phyloP scores from a whole-genome alignment of 2,888 invertebrate genomes.

The Cheilosia vulpina region DNA sequence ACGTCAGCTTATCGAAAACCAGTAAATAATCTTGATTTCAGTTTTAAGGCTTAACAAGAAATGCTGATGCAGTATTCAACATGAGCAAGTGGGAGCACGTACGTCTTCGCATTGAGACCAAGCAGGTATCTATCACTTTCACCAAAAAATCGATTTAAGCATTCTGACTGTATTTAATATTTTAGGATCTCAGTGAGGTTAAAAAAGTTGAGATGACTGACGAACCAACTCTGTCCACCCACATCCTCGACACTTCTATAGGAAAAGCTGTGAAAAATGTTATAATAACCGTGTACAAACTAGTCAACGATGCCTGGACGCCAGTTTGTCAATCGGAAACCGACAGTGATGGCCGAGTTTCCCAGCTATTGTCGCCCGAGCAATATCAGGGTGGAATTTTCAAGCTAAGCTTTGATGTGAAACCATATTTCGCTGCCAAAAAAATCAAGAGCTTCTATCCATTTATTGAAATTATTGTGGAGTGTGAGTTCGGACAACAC shows the following conservation, averaged over 20 bases:
- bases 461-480: slow-evolving; percentile 90
- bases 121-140: slow-evolving; percentile 60
- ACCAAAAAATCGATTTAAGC: not conserved
- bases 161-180: not conserved
- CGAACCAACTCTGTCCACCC: slow-evolving; percentile 88
- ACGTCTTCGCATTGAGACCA: slow-evolving; percentile 78
- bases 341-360: slow-evolving; percentile 87
- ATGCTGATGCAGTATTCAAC: slow-evolving; percentile 42
- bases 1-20: slow-evolving; percentile 35
- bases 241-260: slow-evolving; percentile 89
- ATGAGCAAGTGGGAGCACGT: slow-evolving; percentile 78
- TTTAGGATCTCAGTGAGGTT: slow-evolving; percentile 49
- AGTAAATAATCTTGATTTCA: slow-evolving; percentile 22
- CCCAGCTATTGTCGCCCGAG: slow-evolving; percentile 86
- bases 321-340: slow-evolving; percentile 87
- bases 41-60: not conserved
- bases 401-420: slow-evolving; percentile 90
- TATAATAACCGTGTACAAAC: slow-evolving; percentile 87
- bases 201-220: slow-evolving; percentile 64
- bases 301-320: slow-evolving; percentile 86
- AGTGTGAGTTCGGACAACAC: slow-evolving; percentile 86
- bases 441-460: slow-evolving; percentile 89
- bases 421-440: slow-evolving; percentile 87
- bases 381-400: slow-evolving; percentile 88
- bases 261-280: slow-evolving; percentile 88